phyloP scores from a whole-genome alignment of 2,888 invertebrate genomes.

The Drosophila mettleri region DNA sequence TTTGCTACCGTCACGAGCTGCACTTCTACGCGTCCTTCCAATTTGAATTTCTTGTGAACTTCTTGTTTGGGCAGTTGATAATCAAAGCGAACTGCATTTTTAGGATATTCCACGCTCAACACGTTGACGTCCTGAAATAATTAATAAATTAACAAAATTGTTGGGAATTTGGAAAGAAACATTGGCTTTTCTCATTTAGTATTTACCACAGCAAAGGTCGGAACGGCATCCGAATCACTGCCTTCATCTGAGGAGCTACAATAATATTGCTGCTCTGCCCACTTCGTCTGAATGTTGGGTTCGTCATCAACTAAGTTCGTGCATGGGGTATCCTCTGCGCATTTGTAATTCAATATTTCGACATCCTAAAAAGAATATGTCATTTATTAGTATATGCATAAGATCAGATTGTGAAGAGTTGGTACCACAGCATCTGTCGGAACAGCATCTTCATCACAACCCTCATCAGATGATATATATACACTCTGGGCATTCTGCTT shows the following conservation, averaged over 20 bases:
- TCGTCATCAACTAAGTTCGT: not conserved
- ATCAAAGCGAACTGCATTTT: constrained; percentile 64
- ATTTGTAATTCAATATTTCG: constrained; percentile 2
- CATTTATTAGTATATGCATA: not conserved
- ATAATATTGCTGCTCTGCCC: not conserved
- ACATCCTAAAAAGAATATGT: constrained; percentile 13
- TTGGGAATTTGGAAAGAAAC: no score
- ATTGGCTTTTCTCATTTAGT: no score
- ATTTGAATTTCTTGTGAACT: constrained; percentile 20
- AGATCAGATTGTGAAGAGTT: not conserved
- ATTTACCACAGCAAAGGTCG: constrained; percentile 76
- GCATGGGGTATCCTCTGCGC: not conserved
- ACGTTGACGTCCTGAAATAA: constrained; percentile 72
- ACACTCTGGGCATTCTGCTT: not conserved
- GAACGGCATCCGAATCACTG: constrained; percentile 74
- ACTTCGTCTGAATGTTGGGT: not conserved
- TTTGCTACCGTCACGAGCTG: constrained; percentile 48
- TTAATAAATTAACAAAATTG: no score
- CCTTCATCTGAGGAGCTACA: constrained; percentile 58
- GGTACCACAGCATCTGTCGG: constrained; percentile 22
- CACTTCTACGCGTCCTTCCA: constrained; percentile 29
- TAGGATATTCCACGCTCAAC: constrained; percentile 74
- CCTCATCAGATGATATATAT: constrained; percentile 21
- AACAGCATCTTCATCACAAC: constrained; percentile 18
- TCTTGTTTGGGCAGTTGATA: constrained; percentile 51